Evolutionary conservation across 2,888 invertebrate species (phyloP).

Genomic region (Archips crataeganus): DNA sequence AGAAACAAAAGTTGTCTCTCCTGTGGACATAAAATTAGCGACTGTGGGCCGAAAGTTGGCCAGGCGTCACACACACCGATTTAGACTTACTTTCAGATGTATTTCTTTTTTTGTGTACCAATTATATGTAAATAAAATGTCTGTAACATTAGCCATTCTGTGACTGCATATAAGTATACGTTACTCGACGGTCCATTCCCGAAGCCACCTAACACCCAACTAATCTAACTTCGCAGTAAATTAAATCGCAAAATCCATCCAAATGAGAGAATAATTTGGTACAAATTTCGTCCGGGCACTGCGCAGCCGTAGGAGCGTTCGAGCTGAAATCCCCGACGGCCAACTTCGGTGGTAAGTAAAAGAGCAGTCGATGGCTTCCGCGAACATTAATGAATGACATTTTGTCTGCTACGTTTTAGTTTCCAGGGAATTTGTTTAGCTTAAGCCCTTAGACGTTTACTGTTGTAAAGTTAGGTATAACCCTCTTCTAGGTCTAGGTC

Average conservation of each 20-base stretch:
- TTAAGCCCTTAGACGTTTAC: neutral
- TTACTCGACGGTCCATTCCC: slow-evolving; percentile 5
- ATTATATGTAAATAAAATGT: no score
- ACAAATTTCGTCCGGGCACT: slow-evolving; percentile 35
- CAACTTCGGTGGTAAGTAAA: slow-evolving; percentile 40
- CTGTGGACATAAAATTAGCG: no score
- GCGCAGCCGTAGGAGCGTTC: slow-evolving; percentile 19
- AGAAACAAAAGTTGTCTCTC: no score
- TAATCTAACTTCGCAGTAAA: slow-evolving; percentile 39
- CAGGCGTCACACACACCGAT: no score
- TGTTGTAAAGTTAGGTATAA: no score
- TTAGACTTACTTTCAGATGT: no score
- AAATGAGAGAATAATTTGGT: slow-evolving; percentile 36
- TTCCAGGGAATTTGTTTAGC: slow-evolving; percentile 10
- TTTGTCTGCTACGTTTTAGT: slow-evolving; percentile 30
- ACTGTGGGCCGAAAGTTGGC: no score
- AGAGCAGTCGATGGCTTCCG: slow-evolving; percentile 38
- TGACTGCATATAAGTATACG: neutral
- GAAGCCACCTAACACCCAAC: slow-evolving; percentile 30
- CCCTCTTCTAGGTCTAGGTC: no score
- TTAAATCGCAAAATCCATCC: slow-evolving; percentile 37
- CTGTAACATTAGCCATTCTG: no score
- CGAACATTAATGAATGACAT: slow-evolving; percentile 37
- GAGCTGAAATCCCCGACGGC: slow-evolving; percentile 35
- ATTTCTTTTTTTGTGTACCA: no score